Percentiles rank a stretch among this genome's conserved stretches.
phyloP scores from a whole-genome alignment of 2,113 vertebrate genomes.

The Silurus asotus region DNA sequence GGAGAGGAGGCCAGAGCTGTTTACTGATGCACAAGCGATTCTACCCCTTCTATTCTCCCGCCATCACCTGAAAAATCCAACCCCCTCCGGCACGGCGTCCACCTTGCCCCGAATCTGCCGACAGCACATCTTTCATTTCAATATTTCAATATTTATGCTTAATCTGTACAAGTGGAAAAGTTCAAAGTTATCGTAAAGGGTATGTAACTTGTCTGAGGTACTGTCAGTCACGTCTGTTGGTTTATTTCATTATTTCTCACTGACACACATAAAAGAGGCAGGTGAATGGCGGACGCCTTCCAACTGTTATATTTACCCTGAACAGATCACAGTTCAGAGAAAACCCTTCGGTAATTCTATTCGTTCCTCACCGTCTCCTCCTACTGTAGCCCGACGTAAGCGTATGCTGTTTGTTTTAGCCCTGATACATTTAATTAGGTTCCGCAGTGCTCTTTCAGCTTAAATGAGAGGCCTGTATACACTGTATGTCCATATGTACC shows the following conservation, averaged over 20 bases:
- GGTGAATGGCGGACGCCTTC: constrained; percentile 24
- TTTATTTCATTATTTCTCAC: constrained; percentile 40
- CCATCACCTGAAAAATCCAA: constrained; percentile 62
- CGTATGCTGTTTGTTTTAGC: constrained; percentile 33
- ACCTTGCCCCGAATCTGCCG: constrained; percentile 43
- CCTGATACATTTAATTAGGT: constrained; percentile 48
- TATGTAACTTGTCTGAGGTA: constrained; percentile 63
- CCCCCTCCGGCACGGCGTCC: constrained; percentile 60
- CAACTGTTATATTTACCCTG: not conserved
- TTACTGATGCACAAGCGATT: constrained; percentile 80
- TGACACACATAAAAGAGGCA: constrained; percentile 1
- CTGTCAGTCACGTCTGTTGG: constrained; percentile 9
- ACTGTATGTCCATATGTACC: constrained; percentile 46
- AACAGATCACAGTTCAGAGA: not conserved
- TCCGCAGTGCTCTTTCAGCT: constrained; percentile 23
- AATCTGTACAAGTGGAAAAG: constrained; percentile 67
- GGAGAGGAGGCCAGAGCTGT: constrained; percentile 84
- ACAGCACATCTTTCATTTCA: constrained; percentile 84
- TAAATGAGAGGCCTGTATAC: constrained; percentile 45
- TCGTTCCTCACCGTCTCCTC: not conserved
- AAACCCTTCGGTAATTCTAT: not conserved
- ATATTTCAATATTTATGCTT: constrained; percentile 89
- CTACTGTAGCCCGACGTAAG: constrained; percentile 1
- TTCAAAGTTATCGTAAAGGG: constrained; percentile 85
- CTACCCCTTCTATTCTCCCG: constrained; percentile 63